These are phyloP conservation scores for Stichopus horrens DNA, from an alignment of 53 echinoderm and acorn worm genomes.

Conservation along the genomic window DNA sequence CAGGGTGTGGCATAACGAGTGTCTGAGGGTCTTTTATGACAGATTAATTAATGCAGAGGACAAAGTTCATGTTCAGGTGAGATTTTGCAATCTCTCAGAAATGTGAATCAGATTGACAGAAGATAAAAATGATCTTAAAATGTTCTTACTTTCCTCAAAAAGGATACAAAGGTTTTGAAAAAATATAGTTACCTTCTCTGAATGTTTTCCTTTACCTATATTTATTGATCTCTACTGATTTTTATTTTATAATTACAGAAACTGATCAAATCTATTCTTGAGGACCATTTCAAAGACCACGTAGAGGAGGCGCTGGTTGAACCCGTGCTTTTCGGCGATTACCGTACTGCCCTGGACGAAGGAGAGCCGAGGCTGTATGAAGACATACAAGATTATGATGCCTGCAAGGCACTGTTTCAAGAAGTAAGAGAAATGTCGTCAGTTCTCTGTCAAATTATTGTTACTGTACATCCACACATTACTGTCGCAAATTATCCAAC, in stretches of 20 bases:
- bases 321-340: slow-evolving; percentile 91
- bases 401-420: slow-evolving; percentile 96
- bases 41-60: slow-evolving; percentile 89
- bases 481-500: neutral
- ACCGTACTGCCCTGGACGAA: slow-evolving; percentile 83
- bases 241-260: slow-evolving; percentile 54
- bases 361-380: slow-evolving; percentile 92
- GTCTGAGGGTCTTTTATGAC: slow-evolving; percentile 90
- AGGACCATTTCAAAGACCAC: slow-evolving; percentile 86
- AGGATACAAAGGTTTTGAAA: neutral
- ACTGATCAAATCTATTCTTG: slow-evolving; percentile 73
- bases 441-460: neutral
- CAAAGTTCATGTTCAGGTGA: slow-evolving; percentile 78
- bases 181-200: neutral
- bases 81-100: neutral
- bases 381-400: slow-evolving; percentile 95
- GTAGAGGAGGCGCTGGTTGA: slow-evolving; percentile 68
- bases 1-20: slow-evolving; percentile 90
- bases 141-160: neutral
- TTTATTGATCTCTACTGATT: neutral
- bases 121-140: too few relatives aligned
- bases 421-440: slow-evolving; percentile 63
- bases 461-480: neutral
- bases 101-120: neutral
- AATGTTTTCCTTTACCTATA: neutral